These are phyloP conservation scores for Gibbula magus DNA, from an alignment of 2,888 invertebrate genomes.

Conservation along the genomic window DNA sequence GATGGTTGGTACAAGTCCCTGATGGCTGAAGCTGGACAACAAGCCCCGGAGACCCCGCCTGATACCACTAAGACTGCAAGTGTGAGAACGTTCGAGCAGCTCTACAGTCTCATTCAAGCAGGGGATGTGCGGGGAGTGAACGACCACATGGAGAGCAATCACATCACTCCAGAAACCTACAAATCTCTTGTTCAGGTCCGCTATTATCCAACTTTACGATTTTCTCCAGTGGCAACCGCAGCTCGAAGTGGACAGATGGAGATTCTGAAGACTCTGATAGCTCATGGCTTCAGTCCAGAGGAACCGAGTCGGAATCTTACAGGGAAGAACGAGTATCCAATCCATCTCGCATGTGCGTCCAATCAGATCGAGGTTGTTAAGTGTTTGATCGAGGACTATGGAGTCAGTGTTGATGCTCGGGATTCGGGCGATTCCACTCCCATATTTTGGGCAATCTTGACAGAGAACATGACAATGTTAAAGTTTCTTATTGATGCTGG, in stretches of 20 bases:
- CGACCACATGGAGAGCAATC: not conserved
- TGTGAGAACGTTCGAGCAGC: not conserved
- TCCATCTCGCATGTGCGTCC: not conserved
- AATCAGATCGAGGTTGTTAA: not conserved
- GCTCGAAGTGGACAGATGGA: not conserved
- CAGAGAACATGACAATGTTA: not conserved
- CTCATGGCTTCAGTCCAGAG: slow-evolving; percentile 3
- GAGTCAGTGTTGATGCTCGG: not conserved
- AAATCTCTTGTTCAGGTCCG: not conserved
- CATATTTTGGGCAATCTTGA: slow-evolving; percentile 2
- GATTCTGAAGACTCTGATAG: not conserved
- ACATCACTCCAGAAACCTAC: not conserved
- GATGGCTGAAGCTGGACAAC: not conserved
- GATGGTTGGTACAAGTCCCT: too few species aligned
- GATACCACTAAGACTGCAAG: not conserved
- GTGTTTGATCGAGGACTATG: not conserved
- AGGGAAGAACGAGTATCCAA: not conserved
- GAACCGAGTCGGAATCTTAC: not conserved
- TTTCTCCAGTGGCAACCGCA: not conserved
- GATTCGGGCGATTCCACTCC: not conserved
- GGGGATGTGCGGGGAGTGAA: not conserved
- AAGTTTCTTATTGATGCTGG: not conserved
- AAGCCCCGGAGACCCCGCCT: not conserved
- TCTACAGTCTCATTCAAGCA: not conserved
- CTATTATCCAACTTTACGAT: not conserved